Evolutionary conservation across 92 coral and sea anemone genomes (phyloP).

Genomic region (Epizoanthus illoricatus): DNA sequence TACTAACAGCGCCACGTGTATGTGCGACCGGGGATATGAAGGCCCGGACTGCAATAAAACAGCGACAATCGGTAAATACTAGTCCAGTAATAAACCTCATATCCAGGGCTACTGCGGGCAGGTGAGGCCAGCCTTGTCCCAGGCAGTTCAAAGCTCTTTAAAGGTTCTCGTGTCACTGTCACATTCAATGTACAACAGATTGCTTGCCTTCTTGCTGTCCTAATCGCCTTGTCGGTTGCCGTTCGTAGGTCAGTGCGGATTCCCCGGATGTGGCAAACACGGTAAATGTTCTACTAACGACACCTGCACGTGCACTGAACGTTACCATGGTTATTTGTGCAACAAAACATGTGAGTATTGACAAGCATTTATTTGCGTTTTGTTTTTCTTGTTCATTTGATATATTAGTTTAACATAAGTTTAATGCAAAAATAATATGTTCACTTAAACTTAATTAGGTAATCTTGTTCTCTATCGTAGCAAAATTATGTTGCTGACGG

Average conservation of each 20-base stretch:
- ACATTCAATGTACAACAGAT: background rate
- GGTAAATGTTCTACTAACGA: constrained; percentile 88
- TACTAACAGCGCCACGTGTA: constrained; percentile 72
- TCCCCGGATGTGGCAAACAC: constrained; percentile 83
- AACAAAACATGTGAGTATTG: constrained; percentile 62
- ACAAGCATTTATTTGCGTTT: constrained; percentile 3
- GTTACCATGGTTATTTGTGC: constrained; percentile 88
- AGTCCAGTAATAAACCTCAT: background rate
- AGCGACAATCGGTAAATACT: constrained; percentile 61
- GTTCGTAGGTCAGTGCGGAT: constrained; percentile 81
- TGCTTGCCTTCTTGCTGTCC: no score
- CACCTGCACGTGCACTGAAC: constrained; percentile 82
- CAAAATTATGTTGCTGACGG: no score
- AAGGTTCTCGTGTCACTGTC: background rate
- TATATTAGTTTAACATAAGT: no score
- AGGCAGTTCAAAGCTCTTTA: background rate
- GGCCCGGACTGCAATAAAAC: constrained; percentile 77
- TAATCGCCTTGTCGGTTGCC: background rate
- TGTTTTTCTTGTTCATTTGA: background rate
- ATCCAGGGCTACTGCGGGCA: background rate
- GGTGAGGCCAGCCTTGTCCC: background rate
- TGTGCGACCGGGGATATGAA: constrained; percentile 89
- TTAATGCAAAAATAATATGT: no score
- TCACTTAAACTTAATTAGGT: no score
- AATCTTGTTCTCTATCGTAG: no score